Evolutionary conservation across 1,140 invertebrate genomes (phyloP).

Genomic region (Drosophila burlai): DNA sequence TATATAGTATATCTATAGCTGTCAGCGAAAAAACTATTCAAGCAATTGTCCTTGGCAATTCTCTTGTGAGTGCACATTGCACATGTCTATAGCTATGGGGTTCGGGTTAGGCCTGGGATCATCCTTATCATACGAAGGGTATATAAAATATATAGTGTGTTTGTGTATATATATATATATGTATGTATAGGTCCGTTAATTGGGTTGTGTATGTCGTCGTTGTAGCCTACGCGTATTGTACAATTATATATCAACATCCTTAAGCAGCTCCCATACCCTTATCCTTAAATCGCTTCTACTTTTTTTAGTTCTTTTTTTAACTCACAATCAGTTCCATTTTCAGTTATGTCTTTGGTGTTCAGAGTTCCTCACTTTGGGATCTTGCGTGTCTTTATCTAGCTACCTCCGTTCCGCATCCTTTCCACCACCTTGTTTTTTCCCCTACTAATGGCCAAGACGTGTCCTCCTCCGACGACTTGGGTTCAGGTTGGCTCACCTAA

Average conservation of each 20-base stretch:
- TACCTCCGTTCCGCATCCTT: conserved; percentile 10
- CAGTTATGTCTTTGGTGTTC: conserved; percentile 74
- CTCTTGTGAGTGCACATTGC: conserved; percentile 24
- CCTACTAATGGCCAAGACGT: conserved; percentile 49
- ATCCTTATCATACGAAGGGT: conserved; percentile 49
- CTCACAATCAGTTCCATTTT: conserved; percentile 73
- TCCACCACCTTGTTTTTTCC: conserved; percentile 30
- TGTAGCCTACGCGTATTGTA: conserved; percentile 68
- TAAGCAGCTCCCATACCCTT: conserved; percentile 39
- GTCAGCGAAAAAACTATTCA: conserved; percentile 46
- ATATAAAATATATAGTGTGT: conserved; percentile 75
- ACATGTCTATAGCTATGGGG: conserved; percentile 37
- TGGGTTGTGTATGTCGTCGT: conserved; percentile 50
- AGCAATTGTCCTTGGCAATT: conserved; percentile 68
- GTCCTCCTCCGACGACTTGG: conserved; percentile 31
- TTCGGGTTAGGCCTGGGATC: conserved; percentile 18
- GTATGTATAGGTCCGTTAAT: conserved; percentile 56
- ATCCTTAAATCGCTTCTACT: conserved; percentile 36
- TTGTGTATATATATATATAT: conserved; percentile 12
- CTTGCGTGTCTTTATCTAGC: conserved; percentile 45
- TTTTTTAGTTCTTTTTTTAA: conserved; percentile 20
- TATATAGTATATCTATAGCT: not conserved
- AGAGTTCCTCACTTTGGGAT: conserved; percentile 53
- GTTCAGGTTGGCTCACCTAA: conserved; percentile 35
- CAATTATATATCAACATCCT: conserved; percentile 48